Evolutionary conservation across 92 coral and sea anemone species (phyloP), one percentile per base, ranked within the genome.

Genomic region (Porites cylindrica): DNA sequence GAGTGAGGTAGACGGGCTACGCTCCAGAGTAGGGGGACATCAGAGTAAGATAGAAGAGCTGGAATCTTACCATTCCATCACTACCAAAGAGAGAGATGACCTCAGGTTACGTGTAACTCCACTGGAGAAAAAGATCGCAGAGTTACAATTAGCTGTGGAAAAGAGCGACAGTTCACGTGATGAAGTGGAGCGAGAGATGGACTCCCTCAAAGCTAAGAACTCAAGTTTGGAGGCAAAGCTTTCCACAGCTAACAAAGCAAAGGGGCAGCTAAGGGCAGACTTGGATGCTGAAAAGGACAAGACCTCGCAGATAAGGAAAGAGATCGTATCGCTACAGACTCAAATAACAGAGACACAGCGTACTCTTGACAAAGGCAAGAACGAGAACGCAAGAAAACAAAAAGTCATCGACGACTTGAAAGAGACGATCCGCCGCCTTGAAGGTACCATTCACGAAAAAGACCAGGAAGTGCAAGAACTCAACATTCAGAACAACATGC

Each of bases 81-180:
- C 98, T 1, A 87, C 90, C 23, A 93, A 91, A 72, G 99, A 97
- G 81, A 94, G 99, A 84, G 99, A 97, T 60, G 99, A 97, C 61
- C 94, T 95, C 78, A 97, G 91, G 67, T 86, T 90, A 52, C 92
- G 91, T 60, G 29, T 95, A 11, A 96, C 93, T 11, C 98, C 98
- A 43, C 81, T 94, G 85, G 99, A 95, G 79, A 97, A 93, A 88
- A 93, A 89, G 92, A 90, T 95, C 50, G 72, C 92, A 12, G 99
- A 97, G 26, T 73, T 97, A 77, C 94, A 91, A 80, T 75, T 91
- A 32, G 90, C 98, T 21, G 88, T 93, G 75, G 98, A 97, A 75
- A 95, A 87, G 68, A 94, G 95, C 58, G 98, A 97, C 79, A 94
- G 95, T 74, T 77, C 89, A 56, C 90, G 99, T 62, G 99, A 97